Evolutionary conservation across 2,888 invertebrate genomes (phyloP), one percentile per base, ranked within the genome.

Genomic region (Pheosia gnoma): DNA sequence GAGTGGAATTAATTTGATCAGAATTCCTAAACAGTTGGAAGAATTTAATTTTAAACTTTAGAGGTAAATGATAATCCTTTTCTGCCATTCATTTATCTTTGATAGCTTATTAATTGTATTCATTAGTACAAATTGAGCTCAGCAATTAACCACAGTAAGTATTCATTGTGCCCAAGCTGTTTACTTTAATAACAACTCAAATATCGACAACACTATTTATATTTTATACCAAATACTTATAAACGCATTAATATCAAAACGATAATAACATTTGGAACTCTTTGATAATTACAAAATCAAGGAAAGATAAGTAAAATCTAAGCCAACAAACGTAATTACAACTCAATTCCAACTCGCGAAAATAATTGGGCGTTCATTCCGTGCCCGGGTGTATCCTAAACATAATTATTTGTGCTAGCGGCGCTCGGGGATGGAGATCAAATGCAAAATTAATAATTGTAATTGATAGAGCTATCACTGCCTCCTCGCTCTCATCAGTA

Each of bases 391-490:
- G 53, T 53, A 53, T 53, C 37, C 8, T 9, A 53, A 53, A 53
- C 53, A 53, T 53, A 53, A 53, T 53, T 53, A 53, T 37, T 68
- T 66, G 58, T 47, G 57, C 56, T 56, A 66, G 62, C 60, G 64
- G 66, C 43, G 58, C 25, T 61, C 63, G 59, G 63, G 65, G 54
- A 63, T 59, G 49, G 60, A 63, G 63, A 65, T 67, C 67, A 72
- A 74, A 75, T 71, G 65, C 67, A 68, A 78, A 75, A 77, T 77
- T 77, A 77, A 77, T 75, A 75, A 71, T 67, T 65, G 78, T 72
- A 75, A 75, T 78, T 74, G 77, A 75, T 77, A 74, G 64, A 60
- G 63, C 55, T 66, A 70, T 71, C 73, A 68, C 60, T 36, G 63
- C 57, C 65, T 67, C 57, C 53, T 56, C 62, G 63, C 67, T 64